Base-by-base conservation (phyloP, 2,797 vertebrate genomes). In the Rhynchonycteris naso region DNA sequence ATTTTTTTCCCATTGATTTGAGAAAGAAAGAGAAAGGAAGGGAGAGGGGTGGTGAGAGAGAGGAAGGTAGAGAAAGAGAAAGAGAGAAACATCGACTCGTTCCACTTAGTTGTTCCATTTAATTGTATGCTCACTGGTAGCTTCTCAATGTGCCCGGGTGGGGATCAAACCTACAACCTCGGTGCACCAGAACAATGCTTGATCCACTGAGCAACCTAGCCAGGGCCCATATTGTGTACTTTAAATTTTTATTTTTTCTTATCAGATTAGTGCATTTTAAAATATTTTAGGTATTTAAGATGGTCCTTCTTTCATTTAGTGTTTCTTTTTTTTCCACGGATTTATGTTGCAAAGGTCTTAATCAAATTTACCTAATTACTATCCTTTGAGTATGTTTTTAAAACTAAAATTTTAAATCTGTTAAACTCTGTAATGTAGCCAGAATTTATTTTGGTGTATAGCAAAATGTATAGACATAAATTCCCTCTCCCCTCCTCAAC, bases 161-260 rank as follows among this genome's bases (percentile, higher is more conserved):
- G 43, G 43, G 43, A 43, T 43, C 43, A 43, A 43, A 43, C 43
- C 43, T 43, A 43, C 43, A 43, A 43, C 43, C 43, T 43, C 43
- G 43, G 43, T 4, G 43, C 43, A 43, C 43, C 43, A 5, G 43
- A 43, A 43, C 43, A 43, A 43, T 43, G 43, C 43, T 4, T 43
- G 43, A 43, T 43, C 43, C 43, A 43, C 43, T 43, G 43, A 43
- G 43, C 43, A 5, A 4, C 43, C 43, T 43, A 43, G 43, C 43
- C 43, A 43, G 43, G 43, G 43, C 43, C 59, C 58, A 59, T 59
- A 59, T 26, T 59, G 11, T 11, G 2, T 59, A 59, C 2, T 88
- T 79, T 58, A 68, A 59, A 56, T 65, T 90, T 92, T 92, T 50
- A 47, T 74, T 78, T 81, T 88, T 75, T n/a, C 8, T 22, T 78